Evolutionary conservation across 35 echinoderm and acorn worm species (phyloP), one percentile per base, ranked within the genome.

Genomic region (Heliocidaris erythrogramma): DNA sequence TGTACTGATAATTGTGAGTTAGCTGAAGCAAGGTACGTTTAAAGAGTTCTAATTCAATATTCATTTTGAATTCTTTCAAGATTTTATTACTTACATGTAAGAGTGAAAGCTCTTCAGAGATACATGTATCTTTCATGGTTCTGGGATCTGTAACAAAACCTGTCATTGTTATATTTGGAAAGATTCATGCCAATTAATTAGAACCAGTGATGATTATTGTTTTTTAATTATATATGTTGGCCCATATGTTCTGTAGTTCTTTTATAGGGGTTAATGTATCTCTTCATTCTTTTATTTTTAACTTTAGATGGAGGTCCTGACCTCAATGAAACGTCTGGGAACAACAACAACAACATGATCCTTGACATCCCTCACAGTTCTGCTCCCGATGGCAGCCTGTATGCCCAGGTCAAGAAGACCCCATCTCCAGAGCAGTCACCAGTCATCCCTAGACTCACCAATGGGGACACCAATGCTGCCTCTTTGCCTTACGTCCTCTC

Each of bases 341-440:
- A 89, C 12, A 95, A 96, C 90, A 96, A 96, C 88, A 96, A 96
- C 88, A 96, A 96, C 96, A 94, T 96, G 85, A 91, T 90, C 27
- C 92, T 92, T 31, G 89, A 92, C 31, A 87, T 95, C 65, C 92
- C 95, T n/a, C 98, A 99, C 97, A 96, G 95, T 48, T 95, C 96
- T 27, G 97, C 96, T 49, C 95, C 98, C 18, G 98, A 99, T 91
- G 98, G 98, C 14, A 99, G 98, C 88, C 94, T 97, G 9, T 99
- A 99, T 53, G 98, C 98, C 17, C 95, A 97, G 96, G 97, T 99
- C 91, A 94, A 97, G 93, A 99, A 99, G 56, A 94, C 95, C 2
- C 96, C 96, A 48, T 95, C 95, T 21, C 95, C 95, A 32, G 94
- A 93, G 49, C 92, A 86, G 90, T 31, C 84, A 32, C 90, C 95